Evolutionary conservation across 2,888 invertebrate genomes (phyloP), one percentile per base, ranked within the genome.

Genomic region (Erannis defoliaria): DNA sequence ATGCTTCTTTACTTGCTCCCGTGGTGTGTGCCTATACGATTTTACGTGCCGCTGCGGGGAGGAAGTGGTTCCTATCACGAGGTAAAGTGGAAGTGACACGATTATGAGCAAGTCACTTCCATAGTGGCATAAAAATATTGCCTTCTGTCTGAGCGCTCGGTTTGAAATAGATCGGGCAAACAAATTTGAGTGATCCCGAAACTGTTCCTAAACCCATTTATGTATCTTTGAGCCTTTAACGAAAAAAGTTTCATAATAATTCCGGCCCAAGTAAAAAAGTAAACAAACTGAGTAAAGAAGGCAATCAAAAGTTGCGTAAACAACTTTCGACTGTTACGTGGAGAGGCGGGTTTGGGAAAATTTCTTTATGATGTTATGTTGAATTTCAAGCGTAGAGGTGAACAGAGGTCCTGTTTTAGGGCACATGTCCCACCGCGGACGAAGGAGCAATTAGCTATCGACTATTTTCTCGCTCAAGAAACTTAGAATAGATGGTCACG

Each of bases 291-390:
- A 84, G 84, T 84, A 82, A 84, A 85, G 86, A 81, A 89, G 88
- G 88, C 89, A 90, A 90, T 90, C 90, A 89, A 86, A 90, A 91
- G 87, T 91, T 90, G 81, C 74, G 83, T 86, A 87, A 90, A 88
- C 84, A 88, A 89, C 84, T 86, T 85, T 81, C 78, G 81, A 77
- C 82, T 83, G 82, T 86, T 84, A 81, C 78, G 79, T 82, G 78
- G 78, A 82, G 80, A 77, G 78, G 70, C 71, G 77, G 69, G 71
- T 72, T 69, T 62, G 66, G 61, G 56, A 68, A 77, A 84, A 81
- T 81, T 79, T 77, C 76, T 78, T 81, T 68, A 65, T 64, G 67
- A 80, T 81, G 80, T 84, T 84, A 84, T 82, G 82, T 78, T 77
- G 80, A 84, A 82, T 77, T 79, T 74, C 68, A 50, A 59, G 53